Percentiles rank a stretch among this genome's conserved stretches.
phyloP scores from a whole-genome alignment of 2,888 invertebrate species.

The Netelia melanura region DNA sequence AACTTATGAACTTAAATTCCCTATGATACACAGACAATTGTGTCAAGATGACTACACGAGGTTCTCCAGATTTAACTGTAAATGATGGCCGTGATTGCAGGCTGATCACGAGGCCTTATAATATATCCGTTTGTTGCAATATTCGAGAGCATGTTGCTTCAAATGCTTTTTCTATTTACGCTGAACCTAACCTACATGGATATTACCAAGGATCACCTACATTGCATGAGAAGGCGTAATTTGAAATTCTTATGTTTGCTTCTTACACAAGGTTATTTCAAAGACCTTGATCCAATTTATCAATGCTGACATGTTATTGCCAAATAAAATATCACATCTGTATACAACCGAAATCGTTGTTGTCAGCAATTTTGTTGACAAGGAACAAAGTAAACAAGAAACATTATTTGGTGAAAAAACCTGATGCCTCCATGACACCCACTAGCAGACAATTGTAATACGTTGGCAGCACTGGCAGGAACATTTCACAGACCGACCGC shows the following conservation, averaged over 20 bases:
- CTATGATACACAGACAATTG: neutral
- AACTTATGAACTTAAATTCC: slow-evolving; percentile 19
- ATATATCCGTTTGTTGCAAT: neutral
- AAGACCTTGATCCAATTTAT: no score
- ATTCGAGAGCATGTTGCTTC: neutral
- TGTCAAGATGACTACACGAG: neutral
- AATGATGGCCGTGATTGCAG: neutral
- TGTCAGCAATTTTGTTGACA: no score
- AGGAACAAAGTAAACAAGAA: neutral
- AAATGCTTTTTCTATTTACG: neutral
- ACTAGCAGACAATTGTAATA: slow-evolving; percentile 17
- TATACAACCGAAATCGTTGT: no score
- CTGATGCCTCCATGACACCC: neutral
- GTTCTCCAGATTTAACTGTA: neutral
- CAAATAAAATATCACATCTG: no score
- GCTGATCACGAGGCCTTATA: neutral
- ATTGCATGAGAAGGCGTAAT: neutral
- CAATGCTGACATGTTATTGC: no score
- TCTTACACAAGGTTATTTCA: no score
- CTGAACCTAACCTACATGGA: neutral
- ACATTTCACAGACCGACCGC: slow-evolving; percentile 65
- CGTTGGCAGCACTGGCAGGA: slow-evolving; percentile 78
- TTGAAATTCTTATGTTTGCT: neutral
- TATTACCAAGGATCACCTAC: neutral
- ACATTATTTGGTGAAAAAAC: neutral